Percentiles rank a stretch among this genome's conserved stretches.
These are phyloP conservation scores for Gryon sp. DNA, from an alignment of 1,140 invertebrate species.

Conservation along the genomic window DNA sequence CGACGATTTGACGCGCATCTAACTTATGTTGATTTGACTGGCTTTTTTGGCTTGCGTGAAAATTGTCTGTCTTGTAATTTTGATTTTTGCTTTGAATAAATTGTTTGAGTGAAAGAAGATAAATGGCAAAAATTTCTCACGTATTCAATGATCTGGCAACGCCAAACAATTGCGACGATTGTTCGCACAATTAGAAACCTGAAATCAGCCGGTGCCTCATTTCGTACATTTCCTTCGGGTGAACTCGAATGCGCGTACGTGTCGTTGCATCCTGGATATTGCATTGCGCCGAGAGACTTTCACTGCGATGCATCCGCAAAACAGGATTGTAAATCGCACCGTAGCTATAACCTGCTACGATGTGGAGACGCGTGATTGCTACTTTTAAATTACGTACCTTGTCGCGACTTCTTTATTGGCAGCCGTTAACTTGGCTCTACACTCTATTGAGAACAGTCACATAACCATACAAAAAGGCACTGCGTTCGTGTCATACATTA, in stretches of 20 bases:
- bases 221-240: constrained; percentile 61
- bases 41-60: background rate
- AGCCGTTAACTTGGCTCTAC: constrained; percentile 54
- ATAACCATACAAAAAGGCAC: constrained; percentile 35
- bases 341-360: constrained; percentile 57
- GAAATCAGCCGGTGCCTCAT: constrained; percentile 57
- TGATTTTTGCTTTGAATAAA: constrained; percentile 14
- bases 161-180: constrained; percentile 56
- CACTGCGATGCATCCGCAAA: constrained; percentile 65
- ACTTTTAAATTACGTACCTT: constrained; percentile 61
- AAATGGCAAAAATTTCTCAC: constrained; percentile 62
- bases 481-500: no score
- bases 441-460: constrained; percentile 49
- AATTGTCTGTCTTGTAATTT: constrained; percentile 9
- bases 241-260: constrained; percentile 59
- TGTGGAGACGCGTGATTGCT: constrained; percentile 60
- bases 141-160: constrained; percentile 45
- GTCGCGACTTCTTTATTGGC: constrained; percentile 61
- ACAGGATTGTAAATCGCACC: constrained; percentile 61
- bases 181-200: constrained; percentile 63
- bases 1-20: no score
- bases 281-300: constrained; percentile 59
- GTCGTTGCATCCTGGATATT: constrained; percentile 66
- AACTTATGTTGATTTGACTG: no score
- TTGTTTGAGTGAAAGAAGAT: no score